Base-by-base conservation (phyloP, 1,140 invertebrate species). In the Lepidostoma basale region DNA sequence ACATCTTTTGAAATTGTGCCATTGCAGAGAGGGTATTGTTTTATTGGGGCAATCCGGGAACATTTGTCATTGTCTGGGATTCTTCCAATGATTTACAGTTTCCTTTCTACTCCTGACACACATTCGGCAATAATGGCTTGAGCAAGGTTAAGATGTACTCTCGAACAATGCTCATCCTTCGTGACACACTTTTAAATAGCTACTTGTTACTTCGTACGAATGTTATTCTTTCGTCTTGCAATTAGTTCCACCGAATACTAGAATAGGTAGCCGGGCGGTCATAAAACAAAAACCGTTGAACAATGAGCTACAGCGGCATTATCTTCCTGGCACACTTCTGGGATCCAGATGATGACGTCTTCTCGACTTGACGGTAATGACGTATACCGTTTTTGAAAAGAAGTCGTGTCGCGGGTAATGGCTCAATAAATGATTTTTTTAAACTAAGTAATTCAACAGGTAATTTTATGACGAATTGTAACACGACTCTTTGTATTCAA, bases 51-150 rank as follows among this genome's bases (percentile, higher is more conserved):
- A 60, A 60, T 44, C 9, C 12, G 39, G 9, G 14, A 16, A 14
- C 20, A 16, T 44, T 26, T 14, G 42, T 60, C 56, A 33, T 56
- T 42, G 56, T 60, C 56, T 14, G 10, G 25, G 39, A 20, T 42
- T 60, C n/a, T 60, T 25, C 14, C 8, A n/a, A 14, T 60, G 39
- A 60, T 60, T 60, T 60, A 60, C 56, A 42, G 36, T n/a, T 25
- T 42, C 36, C 20, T 25, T 59, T 59, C 33, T 3, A 22, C 23
- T 40, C 39, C 39, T 42, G 36, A 42, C 36, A 40, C 56, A 59
- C 18, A 26, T 36, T 40, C 22, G 36, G 25, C 36, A 56, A 25
- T 25, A 25, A 30, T 42, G 22, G 16, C 36, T 40, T 25, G 56
- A 20, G 9, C 36, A 42, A 60, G 56, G 56, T 42, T 44, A 23